These are phyloP conservation scores for Daktulosphaira vitifoliae DNA, from an alignment of 1,140 invertebrate genomes.

Conservation along the genomic window DNA sequence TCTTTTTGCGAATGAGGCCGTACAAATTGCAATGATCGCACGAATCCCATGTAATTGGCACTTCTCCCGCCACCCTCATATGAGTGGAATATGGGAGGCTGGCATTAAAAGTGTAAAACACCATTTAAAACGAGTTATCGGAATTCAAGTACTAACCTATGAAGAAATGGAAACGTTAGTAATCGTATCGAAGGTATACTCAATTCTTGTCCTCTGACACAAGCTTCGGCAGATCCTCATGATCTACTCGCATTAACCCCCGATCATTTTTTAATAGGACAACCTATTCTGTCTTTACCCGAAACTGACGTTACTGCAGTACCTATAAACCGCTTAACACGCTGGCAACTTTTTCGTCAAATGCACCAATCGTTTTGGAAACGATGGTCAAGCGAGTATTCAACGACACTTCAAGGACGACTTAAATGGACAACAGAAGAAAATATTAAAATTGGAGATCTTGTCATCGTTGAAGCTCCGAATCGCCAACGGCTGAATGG, in stretches of 20 bases:
- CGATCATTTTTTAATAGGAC: no score
- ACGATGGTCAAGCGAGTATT: constrained; percentile 41
- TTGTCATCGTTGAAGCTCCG: neutral
- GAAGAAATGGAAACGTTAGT: constrained; percentile 41
- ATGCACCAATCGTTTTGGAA: constrained; percentile 40
- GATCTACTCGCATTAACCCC: no score
- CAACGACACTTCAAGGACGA: constrained; percentile 39
- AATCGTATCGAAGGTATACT: constrained; percentile 39
- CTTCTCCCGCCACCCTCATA: no score
- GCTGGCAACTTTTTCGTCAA: constrained; percentile 36
- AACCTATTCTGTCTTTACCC: no score
- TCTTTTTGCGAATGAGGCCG: no score
- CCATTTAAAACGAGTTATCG: constrained; percentile 35
- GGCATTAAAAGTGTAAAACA: constrained; percentile 40
- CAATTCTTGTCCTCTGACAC: constrained; percentile 39
- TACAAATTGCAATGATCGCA: no score
- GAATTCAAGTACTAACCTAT: constrained; percentile 36
- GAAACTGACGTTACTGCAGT: constrained; percentile 11
- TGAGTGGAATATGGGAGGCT: constrained; percentile 42
- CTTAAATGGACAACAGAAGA: no score
- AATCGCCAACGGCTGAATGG: constrained; percentile 37
- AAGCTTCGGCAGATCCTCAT: no score
- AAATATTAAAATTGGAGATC: no score
- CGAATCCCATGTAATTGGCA: no score
- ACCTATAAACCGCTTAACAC: constrained; percentile 34